Base-by-base conservation (phyloP, 2,113 vertebrate species). In the Ursus arctos region DNA sequence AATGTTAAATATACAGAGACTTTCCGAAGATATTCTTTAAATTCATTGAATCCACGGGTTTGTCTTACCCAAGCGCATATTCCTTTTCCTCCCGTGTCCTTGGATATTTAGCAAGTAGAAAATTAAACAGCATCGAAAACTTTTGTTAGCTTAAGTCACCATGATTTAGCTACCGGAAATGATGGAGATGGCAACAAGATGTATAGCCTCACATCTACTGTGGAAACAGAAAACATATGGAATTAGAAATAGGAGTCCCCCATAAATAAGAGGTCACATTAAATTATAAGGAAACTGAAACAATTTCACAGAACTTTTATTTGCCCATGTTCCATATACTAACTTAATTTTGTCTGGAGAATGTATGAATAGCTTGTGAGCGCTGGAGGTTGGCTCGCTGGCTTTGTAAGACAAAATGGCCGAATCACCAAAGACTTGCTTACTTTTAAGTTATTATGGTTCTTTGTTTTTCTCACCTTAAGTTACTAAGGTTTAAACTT, bases 391-490 rank as follows among this genome's bases (percentile, higher is more conserved):
- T 74, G 5, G 10, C 74, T 71, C 24, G 9, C 24, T 47, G 43
- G 28, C 40, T 83, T 83, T n/a, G 53, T 89, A n/a, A 76, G 79
- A 57, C 47, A 36, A 87, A 91, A 79, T 72, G 47, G 43, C 2
- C 57, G 77, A 84, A 82, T 85, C 86, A 36, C n/a, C 69, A 79
- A 90, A 72, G 31, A 13, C 40, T 71, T 55, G 49, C 12, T 94
- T 92, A 82, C 22, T 49, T 89, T 28, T 40, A 85, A 63, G n/a
- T 67, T 28, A 76, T 53, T 53, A 69, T 3, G 6, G 53, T 82
- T 63, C 24, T 96, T 97, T 43, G 21, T 40, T 93, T 88, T 71
- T 22, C 65, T 91, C 16, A 95, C 19, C n/a, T 12, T 84, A 31
- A 43, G 21, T 82, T 76, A 83, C 76, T 69, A 76, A 88, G 57